Evolutionary conservation across 2,888 invertebrate species (phyloP).

Genomic region (Nudaria mundana): DNA sequence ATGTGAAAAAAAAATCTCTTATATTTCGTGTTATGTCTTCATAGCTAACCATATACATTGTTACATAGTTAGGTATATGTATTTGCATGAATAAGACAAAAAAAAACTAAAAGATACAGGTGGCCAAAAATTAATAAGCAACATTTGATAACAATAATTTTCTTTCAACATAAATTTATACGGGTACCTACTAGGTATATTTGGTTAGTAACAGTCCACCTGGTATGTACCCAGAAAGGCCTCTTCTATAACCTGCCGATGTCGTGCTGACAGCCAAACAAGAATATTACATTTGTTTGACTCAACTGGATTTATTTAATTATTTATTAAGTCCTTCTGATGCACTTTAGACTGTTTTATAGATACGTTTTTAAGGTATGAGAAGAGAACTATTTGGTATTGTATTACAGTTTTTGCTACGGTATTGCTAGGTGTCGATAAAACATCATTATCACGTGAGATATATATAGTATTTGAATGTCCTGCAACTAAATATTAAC

Average conservation of each 20-base stretch:
- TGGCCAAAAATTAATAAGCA: conserved; percentile 14
- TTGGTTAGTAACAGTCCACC: conserved; percentile 33
- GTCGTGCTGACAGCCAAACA: conserved; percentile 31
- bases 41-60: too few relatives aligned
- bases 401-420: background rate
- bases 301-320: conserved; percentile 29
- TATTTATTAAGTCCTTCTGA: conserved; percentile 17
- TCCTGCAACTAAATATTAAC: too few relatives aligned
- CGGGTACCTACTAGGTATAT: too few relatives aligned
- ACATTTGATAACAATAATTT: conserved; percentile 25
- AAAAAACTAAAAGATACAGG: conserved; percentile 1
- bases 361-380: conserved; percentile 10
- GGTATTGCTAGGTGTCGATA: too few relatives aligned
- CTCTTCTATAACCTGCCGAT: conserved; percentile 44
- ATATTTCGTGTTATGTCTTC: background rate
- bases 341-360: conserved; percentile 16
- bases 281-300: conserved; percentile 33
- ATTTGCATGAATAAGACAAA: too few relatives aligned
- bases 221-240: conserved; percentile 42
- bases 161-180: conserved; percentile 26
- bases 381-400: too few relatives aligned
- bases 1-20: too few relatives aligned
- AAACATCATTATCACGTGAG: too few relatives aligned
- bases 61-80: too few relatives aligned
- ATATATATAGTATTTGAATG: too few relatives aligned